These are phyloP conservation scores for Caenorhabditis elegans DNA, from an alignment of 1,140 invertebrate species.

Conservation along the genomic window WBcel235 BX284603.4:10466001-10466500, in stretches of 20 bases:
- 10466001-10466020: background rate
- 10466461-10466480: background rate
- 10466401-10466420: background rate
- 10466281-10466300: background rate
- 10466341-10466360: background rate
- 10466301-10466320: background rate
- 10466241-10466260: too few relatives aligned
- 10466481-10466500: background rate
- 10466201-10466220: background rate
- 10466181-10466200: background rate
- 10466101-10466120: background rate
- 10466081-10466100: background rate
- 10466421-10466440: background rate
- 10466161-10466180: background rate
- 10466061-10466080: too few relatives aligned
- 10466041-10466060: background rate
- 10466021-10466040: background rate
- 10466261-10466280: background rate
- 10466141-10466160: background rate
- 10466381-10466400: background rate
- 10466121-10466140: conserved; percentile 17
- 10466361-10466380: conserved; percentile 13
- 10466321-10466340: background rate
- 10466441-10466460: background rate
- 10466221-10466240: background rate